A percentile compares a stretch with the other conserved stretches of the same genome.
Evolutionary conservation across 2,888 invertebrate genomes (phyloP).

Genomic region (Diplolepis rosae): DNA sequence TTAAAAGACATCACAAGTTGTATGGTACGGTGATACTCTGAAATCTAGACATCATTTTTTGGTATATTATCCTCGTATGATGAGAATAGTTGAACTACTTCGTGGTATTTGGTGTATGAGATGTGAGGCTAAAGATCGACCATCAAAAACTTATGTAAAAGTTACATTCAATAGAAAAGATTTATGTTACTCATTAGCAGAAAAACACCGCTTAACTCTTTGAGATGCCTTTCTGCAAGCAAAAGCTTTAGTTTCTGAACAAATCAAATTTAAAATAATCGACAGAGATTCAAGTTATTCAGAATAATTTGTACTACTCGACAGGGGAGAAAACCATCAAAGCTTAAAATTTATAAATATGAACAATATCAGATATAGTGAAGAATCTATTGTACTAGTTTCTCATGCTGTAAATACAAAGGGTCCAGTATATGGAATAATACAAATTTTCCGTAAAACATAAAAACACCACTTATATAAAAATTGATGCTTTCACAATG

Average conservation of each 20-base stretch:
- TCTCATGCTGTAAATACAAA: background rate
- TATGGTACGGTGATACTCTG: slow-evolving; percentile 33
- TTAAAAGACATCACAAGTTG: slow-evolving; percentile 1
- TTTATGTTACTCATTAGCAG: slow-evolving; percentile 20
- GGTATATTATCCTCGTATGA: slow-evolving; percentile 47
- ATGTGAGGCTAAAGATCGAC: slow-evolving; percentile 51
- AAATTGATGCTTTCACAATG: background rate
- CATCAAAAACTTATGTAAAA: slow-evolving; percentile 39
- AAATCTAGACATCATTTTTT: slow-evolving; percentile 52
- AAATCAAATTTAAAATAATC: background rate
- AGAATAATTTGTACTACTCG: slow-evolving; percentile 9
- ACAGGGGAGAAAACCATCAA: background rate
- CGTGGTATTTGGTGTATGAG: slow-evolving; percentile 46
- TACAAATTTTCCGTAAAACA: background rate
- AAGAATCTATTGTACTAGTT: background rate
- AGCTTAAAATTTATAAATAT: background rate
- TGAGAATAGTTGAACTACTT: slow-evolving; percentile 47
- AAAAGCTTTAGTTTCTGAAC: background rate
- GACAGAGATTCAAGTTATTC: slow-evolving; percentile 16
- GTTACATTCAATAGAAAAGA: slow-evolving; percentile 22
- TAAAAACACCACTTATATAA: background rate
- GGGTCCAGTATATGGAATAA: slow-evolving; percentile 8
- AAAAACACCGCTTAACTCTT: slow-evolving; percentile 26
- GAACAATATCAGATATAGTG: slow-evolving; percentile 5
- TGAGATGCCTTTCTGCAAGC: slow-evolving; percentile 23